These are phyloP conservation scores for Otolemur garnettii DNA, from an alignment of 2,113 vertebrate genomes.

Conservation along the genomic window DNA sequence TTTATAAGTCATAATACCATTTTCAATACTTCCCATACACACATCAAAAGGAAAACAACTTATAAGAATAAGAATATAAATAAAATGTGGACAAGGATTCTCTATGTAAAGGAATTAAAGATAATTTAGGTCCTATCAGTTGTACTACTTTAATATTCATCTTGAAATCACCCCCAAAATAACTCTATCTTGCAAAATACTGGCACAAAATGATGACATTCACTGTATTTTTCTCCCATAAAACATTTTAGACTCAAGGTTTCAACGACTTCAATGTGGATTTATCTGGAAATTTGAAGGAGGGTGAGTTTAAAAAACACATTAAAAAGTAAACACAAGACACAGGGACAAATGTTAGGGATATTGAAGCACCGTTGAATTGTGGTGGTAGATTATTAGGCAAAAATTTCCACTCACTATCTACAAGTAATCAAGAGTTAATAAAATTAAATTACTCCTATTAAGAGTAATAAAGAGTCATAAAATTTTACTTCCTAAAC, in stretches of 20 bases:
- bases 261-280: background rate
- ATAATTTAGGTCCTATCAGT: background rate
- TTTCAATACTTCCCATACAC: background rate
- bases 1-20: background rate
- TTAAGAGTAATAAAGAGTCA: constrained; percentile 43
- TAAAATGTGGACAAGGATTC: background rate
- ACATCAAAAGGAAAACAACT: background rate
- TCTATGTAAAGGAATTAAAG: background rate
- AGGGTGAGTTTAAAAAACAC: background rate
- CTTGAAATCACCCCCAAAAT: constrained; percentile 1
- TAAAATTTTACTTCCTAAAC: constrained; percentile 5
- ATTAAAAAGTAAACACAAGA: background rate
- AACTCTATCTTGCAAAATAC: constrained; percentile 16
- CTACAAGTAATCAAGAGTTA: background rate
- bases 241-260: background rate
- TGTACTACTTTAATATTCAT: constrained; percentile 7
- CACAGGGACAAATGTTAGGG: background rate
- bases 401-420: background rate
- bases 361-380: background rate
- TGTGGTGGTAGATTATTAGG: background rate
- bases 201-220: background rate
- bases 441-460: too few species aligned
- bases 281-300: background rate
- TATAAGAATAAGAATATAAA: background rate
- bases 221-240: background rate